Conservation (phyloP, 2,888 invertebrate genomes). For the Lasioglossum marginatum region DNA sequence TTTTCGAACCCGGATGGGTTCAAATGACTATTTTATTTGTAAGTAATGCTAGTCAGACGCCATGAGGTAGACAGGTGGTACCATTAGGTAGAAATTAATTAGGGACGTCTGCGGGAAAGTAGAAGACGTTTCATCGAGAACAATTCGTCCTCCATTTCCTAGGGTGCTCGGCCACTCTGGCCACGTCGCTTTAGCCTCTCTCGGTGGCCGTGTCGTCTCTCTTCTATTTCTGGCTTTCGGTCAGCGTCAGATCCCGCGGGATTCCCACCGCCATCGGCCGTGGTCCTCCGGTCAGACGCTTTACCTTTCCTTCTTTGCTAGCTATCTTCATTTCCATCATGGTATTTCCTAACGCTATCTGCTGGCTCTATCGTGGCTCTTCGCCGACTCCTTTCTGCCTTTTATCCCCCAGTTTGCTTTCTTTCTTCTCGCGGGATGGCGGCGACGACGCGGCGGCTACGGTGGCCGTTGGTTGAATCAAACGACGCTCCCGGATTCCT, state of each 20-base stretch:
- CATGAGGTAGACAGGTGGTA: too few relatives aligned
- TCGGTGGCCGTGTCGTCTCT: conserved; percentile 58
- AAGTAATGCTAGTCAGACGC: neutral
- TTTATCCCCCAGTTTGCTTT: conserved; percentile 28
- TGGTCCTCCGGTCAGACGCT: conserved; percentile 48
- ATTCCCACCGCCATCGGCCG: neutral
- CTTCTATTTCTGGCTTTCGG: conserved; percentile 68
- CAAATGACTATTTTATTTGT: too few relatives aligned
- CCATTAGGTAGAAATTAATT: conserved; percentile 28
- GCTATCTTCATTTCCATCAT: conserved; percentile 63
- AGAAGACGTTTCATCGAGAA: conserved; percentile 35
- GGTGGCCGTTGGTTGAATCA: conserved; percentile 26
- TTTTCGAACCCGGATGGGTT: too few relatives aligned
- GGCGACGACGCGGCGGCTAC: neutral
- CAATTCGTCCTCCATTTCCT: conserved; percentile 52
- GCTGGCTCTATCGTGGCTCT: conserved; percentile 28
- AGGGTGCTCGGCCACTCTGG: conserved; percentile 43
- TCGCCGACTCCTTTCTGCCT: conserved; percentile 21
- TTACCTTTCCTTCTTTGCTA: conserved; percentile 36
- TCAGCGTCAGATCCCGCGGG: conserved; percentile 71
- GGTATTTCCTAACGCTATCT: conserved; percentile 54
- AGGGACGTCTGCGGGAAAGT: conserved; percentile 31
- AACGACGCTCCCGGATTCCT: conserved; percentile 41
- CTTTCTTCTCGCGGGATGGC: conserved; percentile 13
- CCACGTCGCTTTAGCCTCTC: conserved; percentile 42